Base-by-base conservation (phyloP, 2,888 invertebrate species). In the Eurois occulta region DNA sequence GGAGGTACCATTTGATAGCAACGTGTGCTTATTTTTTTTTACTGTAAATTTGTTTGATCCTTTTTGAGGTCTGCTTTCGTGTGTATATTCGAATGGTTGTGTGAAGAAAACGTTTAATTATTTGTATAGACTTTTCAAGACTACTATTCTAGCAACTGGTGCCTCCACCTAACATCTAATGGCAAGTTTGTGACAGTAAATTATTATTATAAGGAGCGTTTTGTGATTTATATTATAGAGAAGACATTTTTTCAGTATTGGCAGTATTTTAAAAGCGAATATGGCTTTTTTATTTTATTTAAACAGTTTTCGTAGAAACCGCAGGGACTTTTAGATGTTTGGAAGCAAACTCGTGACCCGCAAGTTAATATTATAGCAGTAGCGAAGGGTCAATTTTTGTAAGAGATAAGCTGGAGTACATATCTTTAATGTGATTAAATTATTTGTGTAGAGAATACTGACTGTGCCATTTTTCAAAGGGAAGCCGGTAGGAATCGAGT, bases 121-220 rank as follows among this genome's bases (percentile, higher is more conserved):
- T 58, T 6, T 28, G 16, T 16, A 58, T 28, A 16, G 58, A 58
- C 16, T 32, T 58, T 35, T 35, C 32, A 62, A 62, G 1, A 35
- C n/a, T 18, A 41, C 13, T 38, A 16, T 2, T 28, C n/a, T 41
- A 62, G 1, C 41, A 69, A 75, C 21, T 71, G 71, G 46, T 77
- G 24, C 38, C 16, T 35, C 10, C 64, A 71, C 41, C 64, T n/a
- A 32, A 67, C 16, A 13, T 65, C 72, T 74, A 75, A 68, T 67
- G 73, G 67, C 74, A 83, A 83, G 72, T 86, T 87, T 87, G 87
- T 85, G 87, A 87, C 85, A 79, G 43, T 32, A 66, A 69, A 66
- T 76, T 48, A 75, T 58, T 71, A 67, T 68, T 71, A 38, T 71
- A 60, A 55, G 62, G 62, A 85, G 41, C 6, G 7, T 69, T 77